A percentile compares a stretch with the other conserved stretches of the same genome.
phyloP scores from a whole-genome alignment of 2,888 invertebrate species.

The Synergus umbraculus region DNA sequence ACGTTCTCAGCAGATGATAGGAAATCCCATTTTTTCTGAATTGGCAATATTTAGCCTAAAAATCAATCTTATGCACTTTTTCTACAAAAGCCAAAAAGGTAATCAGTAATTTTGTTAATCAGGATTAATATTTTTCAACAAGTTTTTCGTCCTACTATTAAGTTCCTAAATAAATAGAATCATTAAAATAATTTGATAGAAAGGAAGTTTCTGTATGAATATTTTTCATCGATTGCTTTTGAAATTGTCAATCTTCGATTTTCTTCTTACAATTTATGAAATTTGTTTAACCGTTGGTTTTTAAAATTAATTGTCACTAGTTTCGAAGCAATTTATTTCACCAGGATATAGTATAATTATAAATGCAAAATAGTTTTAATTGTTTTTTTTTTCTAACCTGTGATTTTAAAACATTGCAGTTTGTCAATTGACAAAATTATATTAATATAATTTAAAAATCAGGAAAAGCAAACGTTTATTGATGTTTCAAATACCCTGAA shows the following conservation, averaged over 20 bases:
- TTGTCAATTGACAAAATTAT: too few relatives aligned
- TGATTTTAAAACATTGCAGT: not conserved
- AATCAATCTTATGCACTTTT: not conserved
- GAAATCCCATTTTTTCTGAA: slow-evolving; percentile 68
- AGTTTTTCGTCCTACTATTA: not conserved
- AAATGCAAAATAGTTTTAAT: not conserved
- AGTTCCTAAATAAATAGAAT: not conserved
- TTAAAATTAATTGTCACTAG: not conserved
- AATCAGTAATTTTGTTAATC: not conserved
- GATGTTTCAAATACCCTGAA: too few relatives aligned
- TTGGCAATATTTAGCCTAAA: slow-evolving; percentile 34
- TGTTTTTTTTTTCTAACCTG: not conserved
- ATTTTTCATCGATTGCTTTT: not conserved
- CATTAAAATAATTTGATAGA: not conserved
- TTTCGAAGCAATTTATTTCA: too few relatives aligned
- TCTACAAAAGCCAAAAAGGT: not conserved
- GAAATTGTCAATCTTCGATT: not conserved
- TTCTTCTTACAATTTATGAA: not conserved
- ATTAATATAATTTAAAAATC: not conserved
- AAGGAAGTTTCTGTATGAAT: not conserved
- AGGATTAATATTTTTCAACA: not conserved
- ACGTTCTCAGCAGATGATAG: slow-evolving; percentile 81
- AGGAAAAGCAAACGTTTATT: not conserved
- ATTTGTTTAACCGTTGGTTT: not conserved
- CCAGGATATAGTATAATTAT: too few relatives aligned